A percentile compares a stretch with the other conserved stretches of the same genome.
Conservation (phyloP, 2,113 vertebrate species). For the Fulica atra region DNA sequence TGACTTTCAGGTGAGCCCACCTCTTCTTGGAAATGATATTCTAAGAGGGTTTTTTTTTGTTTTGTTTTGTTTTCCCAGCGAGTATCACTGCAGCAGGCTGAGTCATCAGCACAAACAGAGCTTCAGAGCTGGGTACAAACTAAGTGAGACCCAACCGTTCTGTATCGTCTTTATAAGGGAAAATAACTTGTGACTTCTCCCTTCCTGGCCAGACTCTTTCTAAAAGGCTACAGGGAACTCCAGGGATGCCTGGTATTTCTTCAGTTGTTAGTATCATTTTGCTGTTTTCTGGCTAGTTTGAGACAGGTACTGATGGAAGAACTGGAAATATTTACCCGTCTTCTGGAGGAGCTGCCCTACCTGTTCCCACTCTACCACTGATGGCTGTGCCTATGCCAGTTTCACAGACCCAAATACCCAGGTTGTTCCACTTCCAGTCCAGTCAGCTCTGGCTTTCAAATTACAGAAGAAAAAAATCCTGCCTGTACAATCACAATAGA, state of each 20-base stretch:
- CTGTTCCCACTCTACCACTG: background rate
- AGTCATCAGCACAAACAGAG: background rate
- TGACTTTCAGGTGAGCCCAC: background rate
- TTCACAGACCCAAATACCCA: background rate
- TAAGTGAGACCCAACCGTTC: background rate
- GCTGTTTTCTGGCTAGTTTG: background rate
- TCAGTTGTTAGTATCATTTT: background rate
- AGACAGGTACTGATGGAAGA: background rate
- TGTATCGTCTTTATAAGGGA: background rate
- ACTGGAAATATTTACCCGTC: background rate
- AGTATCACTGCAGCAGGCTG: background rate
- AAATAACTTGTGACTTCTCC: background rate
- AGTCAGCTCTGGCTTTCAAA: background rate
- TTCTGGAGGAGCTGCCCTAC: background rate
- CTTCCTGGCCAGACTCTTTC: background rate
- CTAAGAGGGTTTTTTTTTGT: background rate
- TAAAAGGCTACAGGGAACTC: background rate
- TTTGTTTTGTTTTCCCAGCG: background rate
- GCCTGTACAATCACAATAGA: background rate
- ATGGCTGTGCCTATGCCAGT: background rate
- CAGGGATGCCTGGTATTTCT: background rate
- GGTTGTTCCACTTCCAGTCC: background rate
- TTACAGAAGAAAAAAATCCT: background rate
- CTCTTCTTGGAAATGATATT: background rate
- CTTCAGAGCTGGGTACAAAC: background rate